Evolutionary conservation across 2,888 invertebrate species (phyloP), one percentile per base, ranked within the genome.

Genomic region (Cartodere bifasciata): DNA sequence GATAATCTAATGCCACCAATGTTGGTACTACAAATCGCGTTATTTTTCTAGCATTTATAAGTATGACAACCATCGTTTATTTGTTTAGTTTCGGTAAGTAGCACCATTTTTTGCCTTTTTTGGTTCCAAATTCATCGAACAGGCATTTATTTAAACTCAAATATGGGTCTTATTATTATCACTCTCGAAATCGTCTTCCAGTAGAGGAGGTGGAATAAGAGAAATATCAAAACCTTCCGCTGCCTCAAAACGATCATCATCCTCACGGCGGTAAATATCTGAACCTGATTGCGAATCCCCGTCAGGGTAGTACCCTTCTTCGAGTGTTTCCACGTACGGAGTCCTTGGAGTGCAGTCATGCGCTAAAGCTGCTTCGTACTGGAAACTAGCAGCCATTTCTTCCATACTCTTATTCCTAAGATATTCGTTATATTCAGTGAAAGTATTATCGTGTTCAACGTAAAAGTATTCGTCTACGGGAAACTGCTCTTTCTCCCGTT

Each of bases 171-270:
- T 44, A 31, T 47, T 48, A 31, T n/a, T n/a, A n/a, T n/a, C n/a
- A 56, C 59, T 42, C 45, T 75, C 75, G 50, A 82, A 81, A 49
- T 79, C 77, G 45, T 83, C 81, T 31, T 74, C 71, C 48, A 82
- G 69, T 40, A 80, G 63, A 31, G 82, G 82, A 31, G 82, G 82
- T n/a, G 82, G 83, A 46, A 82, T 70, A 14, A 72, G 75, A 17
- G 77, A 70, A 12, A 82, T 75, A 48, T 82, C 81, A 50, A 82
- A 76, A 50, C 74, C 74, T 42, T 81, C 82, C n/a, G 74, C 75
- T 33, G 75, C 62, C 53, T 78, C 68, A 54, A 70, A 66, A 48
- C 76, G 68, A 53, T 81, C 70, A 31, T 56, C 57, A 7, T 59
- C 58, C 17, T 60, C 59, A 30, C 50, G 50, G 7, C 60, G 56